These are phyloP conservation scores for Blastobasis lacticolella DNA, from an alignment of 2,888 invertebrate genomes.

Conservation along the genomic window DNA sequence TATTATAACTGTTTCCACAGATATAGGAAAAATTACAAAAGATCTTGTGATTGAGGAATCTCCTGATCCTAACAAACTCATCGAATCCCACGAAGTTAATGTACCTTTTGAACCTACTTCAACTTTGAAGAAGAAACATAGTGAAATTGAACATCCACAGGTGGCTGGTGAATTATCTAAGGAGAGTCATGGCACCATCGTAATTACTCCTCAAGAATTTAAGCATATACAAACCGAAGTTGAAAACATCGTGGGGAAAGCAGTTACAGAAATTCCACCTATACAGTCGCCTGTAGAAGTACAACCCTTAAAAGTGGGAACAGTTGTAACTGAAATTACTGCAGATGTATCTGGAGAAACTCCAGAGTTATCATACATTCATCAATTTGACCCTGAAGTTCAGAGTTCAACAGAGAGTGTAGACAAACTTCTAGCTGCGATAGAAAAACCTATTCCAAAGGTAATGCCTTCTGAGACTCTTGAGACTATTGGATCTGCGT, in stretches of 20 bases:
- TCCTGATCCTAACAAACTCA: no score
- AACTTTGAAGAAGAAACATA: no score
- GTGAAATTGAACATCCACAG: no score
- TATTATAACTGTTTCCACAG: neutral
- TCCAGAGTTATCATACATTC: conserved; percentile 37
- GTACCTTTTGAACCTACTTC: no score
- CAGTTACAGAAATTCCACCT: conserved; percentile 24
- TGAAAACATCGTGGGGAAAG: conserved; percentile 20
- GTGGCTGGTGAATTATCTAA: no score
- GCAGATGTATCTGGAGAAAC: conserved; percentile 22
- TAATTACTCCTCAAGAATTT: no score
- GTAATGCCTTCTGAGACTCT: conserved; percentile 31
- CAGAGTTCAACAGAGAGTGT: conserved; percentile 35
- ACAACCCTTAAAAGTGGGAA: conserved; percentile 33
- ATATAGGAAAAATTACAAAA: neutral
- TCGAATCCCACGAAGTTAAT: no score
- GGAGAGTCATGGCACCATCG: no score
- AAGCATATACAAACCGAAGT: neutral
- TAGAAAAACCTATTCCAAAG: conserved; percentile 36
- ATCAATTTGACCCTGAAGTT: conserved; percentile 35
- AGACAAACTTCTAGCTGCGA: conserved; percentile 27
- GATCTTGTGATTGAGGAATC: neutral
- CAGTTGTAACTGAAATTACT: conserved; percentile 33
- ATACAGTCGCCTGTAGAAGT: conserved; percentile 31
- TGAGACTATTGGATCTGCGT: conserved; percentile 14